A percentile compares a stretch with the other conserved stretches of the same genome.
Evolutionary conservation across 1,140 invertebrate genomes (phyloP).

Genomic region (Mylabris phalerata): DNA sequence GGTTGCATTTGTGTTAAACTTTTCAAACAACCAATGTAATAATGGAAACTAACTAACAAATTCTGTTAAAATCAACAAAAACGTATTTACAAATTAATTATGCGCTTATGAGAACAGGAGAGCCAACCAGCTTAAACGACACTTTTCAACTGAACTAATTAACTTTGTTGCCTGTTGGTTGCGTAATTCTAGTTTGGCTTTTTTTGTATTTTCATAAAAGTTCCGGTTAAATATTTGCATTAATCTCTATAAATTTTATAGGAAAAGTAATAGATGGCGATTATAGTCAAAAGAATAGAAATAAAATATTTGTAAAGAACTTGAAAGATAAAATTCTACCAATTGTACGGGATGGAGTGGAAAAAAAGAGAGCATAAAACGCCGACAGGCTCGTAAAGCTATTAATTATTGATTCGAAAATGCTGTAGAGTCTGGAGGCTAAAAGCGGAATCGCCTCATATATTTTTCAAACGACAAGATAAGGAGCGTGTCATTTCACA

Average conservation of each 20-base stretch:
- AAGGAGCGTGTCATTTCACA: no score
- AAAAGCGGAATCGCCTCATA: no score
- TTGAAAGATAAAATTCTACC: background rate
- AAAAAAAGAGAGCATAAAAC: background rate
- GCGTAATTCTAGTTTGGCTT: conserved; percentile 13
- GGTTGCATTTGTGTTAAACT: no score
- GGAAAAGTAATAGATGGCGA: background rate
- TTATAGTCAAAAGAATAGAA: no score
- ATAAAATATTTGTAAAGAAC: no score
- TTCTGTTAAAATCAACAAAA: background rate
- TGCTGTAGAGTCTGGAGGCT: no score
- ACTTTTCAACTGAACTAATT: conserved; percentile 16
- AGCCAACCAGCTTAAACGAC: conserved; percentile 6
- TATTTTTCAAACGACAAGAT: no score
- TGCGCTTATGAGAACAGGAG: conserved; percentile 13
- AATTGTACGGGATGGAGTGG: background rate
- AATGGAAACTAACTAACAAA: no score
- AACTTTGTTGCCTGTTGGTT: conserved; percentile 16
- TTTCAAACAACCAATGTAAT: no score
- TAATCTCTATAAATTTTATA: background rate
- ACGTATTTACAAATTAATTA: conserved; percentile 15
- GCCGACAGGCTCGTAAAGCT: no score
- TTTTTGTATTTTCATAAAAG: background rate
- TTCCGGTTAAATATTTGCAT: background rate
- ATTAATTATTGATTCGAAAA: no score